phyloP scores from a whole-genome alignment of 2,113 vertebrate genomes.

The Caloenas nicobarica region DNA sequence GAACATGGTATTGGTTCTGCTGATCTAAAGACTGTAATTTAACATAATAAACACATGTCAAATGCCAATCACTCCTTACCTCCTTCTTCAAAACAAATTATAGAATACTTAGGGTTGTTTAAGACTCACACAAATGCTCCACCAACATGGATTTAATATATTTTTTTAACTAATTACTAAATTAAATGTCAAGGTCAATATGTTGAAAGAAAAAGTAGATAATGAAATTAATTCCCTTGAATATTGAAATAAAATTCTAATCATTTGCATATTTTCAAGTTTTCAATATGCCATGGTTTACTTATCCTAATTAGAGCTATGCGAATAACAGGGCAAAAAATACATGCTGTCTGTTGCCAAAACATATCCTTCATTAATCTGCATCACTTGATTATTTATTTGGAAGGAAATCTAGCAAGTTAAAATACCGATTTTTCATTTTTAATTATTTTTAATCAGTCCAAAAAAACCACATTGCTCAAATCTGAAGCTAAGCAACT shows the following conservation, averaged over 20 bases:
- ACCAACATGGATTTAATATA: not conserved
- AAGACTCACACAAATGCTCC: not conserved
- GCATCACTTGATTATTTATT: not conserved
- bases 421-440: not conserved
- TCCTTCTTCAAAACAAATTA: not conserved
- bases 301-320: not conserved
- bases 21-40: not conserved
- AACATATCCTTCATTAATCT: not conserved
- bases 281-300: not conserved
- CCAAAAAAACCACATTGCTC: not conserved
- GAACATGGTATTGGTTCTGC: not conserved
- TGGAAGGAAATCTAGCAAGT: not conserved
- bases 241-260: not conserved
- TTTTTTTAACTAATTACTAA: not conserved
- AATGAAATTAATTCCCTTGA: not conserved
- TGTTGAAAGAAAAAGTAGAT: not conserved
- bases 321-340: not conserved
- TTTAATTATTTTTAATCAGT: not conserved
- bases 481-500: not conserved
- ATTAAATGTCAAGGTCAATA: not conserved
- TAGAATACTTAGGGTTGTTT: not conserved
- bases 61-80: not conserved
- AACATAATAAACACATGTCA: not conserved
- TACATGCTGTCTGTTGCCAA: not conserved
- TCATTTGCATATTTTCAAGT: not conserved